Percentiles rank a stretch among this genome's conserved stretches.
These are phyloP conservation scores for Micoletzkya japonica DNA, from an alignment of 2,888 invertebrate species.

Conservation along the genomic window DNA sequence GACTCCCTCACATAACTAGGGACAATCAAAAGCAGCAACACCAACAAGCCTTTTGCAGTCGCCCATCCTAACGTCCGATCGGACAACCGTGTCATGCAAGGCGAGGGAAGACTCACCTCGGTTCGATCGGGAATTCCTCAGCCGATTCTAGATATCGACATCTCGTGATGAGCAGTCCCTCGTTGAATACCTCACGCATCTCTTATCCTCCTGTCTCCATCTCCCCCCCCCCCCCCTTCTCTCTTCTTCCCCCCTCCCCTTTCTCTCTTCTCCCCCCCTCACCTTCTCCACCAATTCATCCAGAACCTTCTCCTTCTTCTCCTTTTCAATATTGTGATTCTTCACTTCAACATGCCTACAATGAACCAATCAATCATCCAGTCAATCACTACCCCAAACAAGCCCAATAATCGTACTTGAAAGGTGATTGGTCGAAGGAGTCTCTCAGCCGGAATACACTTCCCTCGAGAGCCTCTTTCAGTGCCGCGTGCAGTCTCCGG, in stretches of 20 bases:
- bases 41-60: not conserved
- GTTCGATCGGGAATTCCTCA: conserved; percentile 64
- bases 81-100: not conserved
- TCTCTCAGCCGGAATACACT: conserved; percentile 23
- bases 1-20: not conserved
- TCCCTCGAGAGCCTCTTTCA: conserved; percentile 35
- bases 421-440: conserved; percentile 14
- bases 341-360: conserved; percentile 21
- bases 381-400: not conserved
- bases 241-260: not conserved
- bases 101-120: conserved; percentile 62
- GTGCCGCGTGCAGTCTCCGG: conserved; percentile 35
- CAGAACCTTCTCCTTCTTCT: conserved; percentile 38
- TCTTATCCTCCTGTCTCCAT: not conserved
- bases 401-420: conserved; percentile 3
- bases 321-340: conserved; percentile 26
- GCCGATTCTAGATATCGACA: conserved; percentile 66
- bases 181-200: conserved; percentile 42
- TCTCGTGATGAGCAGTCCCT: conserved; percentile 64
- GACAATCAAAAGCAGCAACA: not conserved
- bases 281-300: conserved; percentile 53
- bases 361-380: not conserved
- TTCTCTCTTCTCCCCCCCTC: not conserved
- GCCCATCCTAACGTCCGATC: no score
- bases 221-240: no score